Base-by-base conservation (phyloP, 2,113 vertebrate species). In the Parotia lawesii region DNA sequence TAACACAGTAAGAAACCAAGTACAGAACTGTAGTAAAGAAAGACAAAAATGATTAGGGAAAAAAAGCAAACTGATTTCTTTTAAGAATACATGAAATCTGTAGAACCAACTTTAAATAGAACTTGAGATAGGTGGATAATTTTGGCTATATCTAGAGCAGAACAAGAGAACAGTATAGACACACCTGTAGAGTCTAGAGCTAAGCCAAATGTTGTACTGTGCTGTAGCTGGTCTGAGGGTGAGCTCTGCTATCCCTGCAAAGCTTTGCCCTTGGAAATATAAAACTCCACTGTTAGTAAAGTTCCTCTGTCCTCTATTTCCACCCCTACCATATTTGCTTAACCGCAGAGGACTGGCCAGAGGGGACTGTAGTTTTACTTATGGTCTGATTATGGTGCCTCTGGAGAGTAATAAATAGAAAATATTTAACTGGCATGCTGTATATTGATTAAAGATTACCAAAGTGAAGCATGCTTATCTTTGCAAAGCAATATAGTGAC, bases 121-220 rank as follows among this genome's bases (percentile, higher is more conserved):
- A 9, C 21, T 38, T 62, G 37, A 58, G 35, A 29, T 4, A 27
- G 12, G 9, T 5, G 1, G 42, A 37, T 65, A 31, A 9, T 85
- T 82, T 33, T 47, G 37, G 2, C 7, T 57, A 0, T 42, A 13
- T 42, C 25, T 73, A 42, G 47, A 77, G 9, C 10, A 67, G 27
- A 21, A 22, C 12, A 56, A 73, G 28, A 40, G 21, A 65, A 25
- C 10, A 12, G 9, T 8, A 11, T 15, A 35, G 37, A 33, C 8
- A 8, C 3, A 69, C 9, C 6, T 33, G 35, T 42, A 22, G 38
- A 20, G 35, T 22, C 42, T 77, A 75, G 29, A 40, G 11, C 12
- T 37, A 31, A 70, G 15, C 28, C 4, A 3, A 7, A 28, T 47
- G 13, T 27, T 0, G 0, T 15, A 2, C 27, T 29, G 3, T 42